Evolutionary conservation across 37 sponge, comb jelly and placozoan species (phyloP).

Genomic region (Cliona cf. orientalis): DNA sequence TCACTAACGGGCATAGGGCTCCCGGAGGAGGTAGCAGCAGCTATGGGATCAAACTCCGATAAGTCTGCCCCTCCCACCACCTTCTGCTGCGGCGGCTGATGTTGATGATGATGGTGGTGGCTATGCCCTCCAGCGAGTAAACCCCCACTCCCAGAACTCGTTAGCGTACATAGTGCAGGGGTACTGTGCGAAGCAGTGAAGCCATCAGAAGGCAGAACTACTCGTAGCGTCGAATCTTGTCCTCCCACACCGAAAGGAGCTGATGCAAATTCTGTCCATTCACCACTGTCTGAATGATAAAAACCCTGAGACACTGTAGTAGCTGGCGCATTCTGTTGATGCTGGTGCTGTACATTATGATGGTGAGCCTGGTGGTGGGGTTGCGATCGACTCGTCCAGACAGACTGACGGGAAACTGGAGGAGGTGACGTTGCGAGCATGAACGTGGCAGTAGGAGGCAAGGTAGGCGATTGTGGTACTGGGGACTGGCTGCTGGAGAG

Average conservation of each 20-base stretch:
- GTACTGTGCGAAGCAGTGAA: not conserved
- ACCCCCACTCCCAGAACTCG: not conserved
- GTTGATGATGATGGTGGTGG: too few relatives aligned
- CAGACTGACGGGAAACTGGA: too few relatives aligned
- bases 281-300: slow-evolving; percentile 22
- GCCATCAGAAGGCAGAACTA: not conserved
- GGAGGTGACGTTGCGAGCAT: too few relatives aligned
- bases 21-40: not conserved
- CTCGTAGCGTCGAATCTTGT: not conserved
- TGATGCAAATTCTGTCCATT: slow-evolving; percentile 30
- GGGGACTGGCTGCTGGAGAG: too few relatives aligned
- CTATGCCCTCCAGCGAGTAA: too few relatives aligned
- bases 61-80: not conserved
- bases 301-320: not conserved
- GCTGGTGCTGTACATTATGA: too few relatives aligned
- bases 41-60: slow-evolving; percentile 34
- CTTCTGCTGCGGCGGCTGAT: not conserved
- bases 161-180: not conserved
- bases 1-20: not conserved
- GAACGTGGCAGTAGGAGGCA: too few relatives aligned
- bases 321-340: too few relatives aligned
- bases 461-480: too few relatives aligned
- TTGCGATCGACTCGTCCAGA: too few relatives aligned
- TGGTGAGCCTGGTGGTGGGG: too few relatives aligned
- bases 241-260: not conserved